Evolutionary conservation across 2,888 invertebrate genomes (phyloP).

Genomic region (Thyatira batis): DNA sequence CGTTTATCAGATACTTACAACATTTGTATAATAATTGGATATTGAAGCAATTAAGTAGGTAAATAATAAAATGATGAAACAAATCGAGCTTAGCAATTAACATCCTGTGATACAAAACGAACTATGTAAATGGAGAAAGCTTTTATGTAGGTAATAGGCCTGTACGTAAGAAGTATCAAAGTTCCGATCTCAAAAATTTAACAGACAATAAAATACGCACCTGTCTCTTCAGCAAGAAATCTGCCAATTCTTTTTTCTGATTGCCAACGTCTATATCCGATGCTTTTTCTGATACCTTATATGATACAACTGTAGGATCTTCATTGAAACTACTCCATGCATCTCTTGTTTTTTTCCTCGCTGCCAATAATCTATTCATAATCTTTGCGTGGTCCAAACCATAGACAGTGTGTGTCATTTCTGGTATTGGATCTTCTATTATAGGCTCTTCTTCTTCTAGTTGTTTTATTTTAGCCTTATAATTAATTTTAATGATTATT

Average conservation of each 20-base stretch:
- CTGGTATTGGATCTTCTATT: conserved; percentile 79
- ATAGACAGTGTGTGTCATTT: conserved; percentile 87
- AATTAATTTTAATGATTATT: not conserved
- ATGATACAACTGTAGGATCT: conserved; percentile 55
- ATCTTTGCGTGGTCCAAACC: conserved; percentile 86
- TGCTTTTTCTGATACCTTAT: conserved; percentile 36
- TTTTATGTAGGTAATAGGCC: too few relatives aligned
- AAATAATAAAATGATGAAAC: too few relatives aligned
- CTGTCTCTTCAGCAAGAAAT: conserved; percentile 81
- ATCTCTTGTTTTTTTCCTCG: conserved; percentile 77
- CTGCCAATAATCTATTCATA: conserved; percentile 79
- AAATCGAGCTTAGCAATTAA: too few relatives aligned
- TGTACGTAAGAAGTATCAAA: too few relatives aligned
- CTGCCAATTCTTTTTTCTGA: conserved; percentile 76
- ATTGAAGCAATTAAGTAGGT: too few relatives aligned
- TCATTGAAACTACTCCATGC: conserved; percentile 72
- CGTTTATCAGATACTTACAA: too few relatives aligned
- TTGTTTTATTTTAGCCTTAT: conserved; percentile 68
- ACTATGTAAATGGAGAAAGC: too few relatives aligned
- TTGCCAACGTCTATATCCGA: conserved; percentile 40
- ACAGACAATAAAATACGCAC: conserved; percentile 35
- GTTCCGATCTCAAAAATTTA: not conserved
- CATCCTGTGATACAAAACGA: too few relatives aligned
- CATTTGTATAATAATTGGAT: too few relatives aligned
- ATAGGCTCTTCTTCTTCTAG: conserved; percentile 58